These are phyloP conservation scores for Nansenia antarctica DNA, from an alignment of 2,113 vertebrate genomes.

Conservation along the genomic window DNA sequence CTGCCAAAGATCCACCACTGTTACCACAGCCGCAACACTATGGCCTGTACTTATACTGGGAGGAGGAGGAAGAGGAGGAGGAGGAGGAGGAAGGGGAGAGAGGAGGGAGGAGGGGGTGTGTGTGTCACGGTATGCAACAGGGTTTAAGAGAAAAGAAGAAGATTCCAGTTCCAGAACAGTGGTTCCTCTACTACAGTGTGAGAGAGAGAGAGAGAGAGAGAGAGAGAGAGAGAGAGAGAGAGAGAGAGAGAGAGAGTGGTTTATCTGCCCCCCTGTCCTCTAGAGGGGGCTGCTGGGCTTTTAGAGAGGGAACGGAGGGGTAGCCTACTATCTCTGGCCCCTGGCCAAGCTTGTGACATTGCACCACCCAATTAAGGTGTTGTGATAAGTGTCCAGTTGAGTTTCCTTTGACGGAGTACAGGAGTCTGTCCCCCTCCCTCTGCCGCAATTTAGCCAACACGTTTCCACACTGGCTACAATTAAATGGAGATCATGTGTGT, in stretches of 20 bases:
- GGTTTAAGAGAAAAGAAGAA: constrained; percentile 52
- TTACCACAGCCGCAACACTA: constrained; percentile 62
- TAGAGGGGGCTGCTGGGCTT: constrained; percentile 66
- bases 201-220: too few relatives aligned
- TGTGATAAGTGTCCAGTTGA: constrained; percentile 71
- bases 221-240: too few relatives aligned
- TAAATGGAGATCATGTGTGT: constrained; percentile 51
- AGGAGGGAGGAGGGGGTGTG: constrained; percentile 39
- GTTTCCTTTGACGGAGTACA: constrained; percentile 68
- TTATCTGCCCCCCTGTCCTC: constrained; percentile 60
- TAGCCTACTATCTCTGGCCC: constrained; percentile 34
- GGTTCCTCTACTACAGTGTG: constrained; percentile 31
- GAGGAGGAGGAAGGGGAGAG: constrained; percentile 53
- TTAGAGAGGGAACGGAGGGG: constrained; percentile 31
- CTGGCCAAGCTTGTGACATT: constrained; percentile 52
- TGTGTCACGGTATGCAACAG: constrained; percentile 38
- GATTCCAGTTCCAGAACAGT: constrained; percentile 43
- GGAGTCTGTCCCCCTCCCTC: constrained; percentile 61
- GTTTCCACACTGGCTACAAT: constrained; percentile 66
- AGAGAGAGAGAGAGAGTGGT: constrained; percentile 35
- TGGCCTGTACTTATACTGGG: constrained; percentile 63
- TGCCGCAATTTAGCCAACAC: constrained; percentile 66
- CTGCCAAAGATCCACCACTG: constrained; percentile 62
- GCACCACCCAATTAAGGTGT: constrained; percentile 71
- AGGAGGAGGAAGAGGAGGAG: too few relatives aligned